phyloP scores from a whole-genome alignment of 1,140 invertebrate genomes.

The Caenorhabditis brenneri region DNA sequence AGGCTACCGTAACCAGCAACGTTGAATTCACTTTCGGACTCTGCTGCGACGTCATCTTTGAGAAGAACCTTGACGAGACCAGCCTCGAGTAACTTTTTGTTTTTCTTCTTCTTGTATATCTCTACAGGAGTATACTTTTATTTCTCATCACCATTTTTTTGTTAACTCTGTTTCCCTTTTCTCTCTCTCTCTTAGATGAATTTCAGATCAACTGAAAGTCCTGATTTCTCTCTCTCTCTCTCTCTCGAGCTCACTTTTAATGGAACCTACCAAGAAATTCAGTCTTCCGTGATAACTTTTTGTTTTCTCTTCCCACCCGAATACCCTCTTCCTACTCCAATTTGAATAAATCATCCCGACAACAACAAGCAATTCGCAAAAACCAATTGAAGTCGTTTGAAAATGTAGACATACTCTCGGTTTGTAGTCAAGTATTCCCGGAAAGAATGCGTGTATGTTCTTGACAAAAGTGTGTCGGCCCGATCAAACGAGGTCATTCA shows the following conservation, averaged over 20 bases:
- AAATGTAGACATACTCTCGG: background rate
- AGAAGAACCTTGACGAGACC: background rate
- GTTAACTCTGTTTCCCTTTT: too few species aligned
- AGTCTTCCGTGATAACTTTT: too few species aligned
- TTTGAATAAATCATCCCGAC: background rate
- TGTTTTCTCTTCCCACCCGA: too few species aligned
- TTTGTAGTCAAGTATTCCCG: constrained; percentile 36
- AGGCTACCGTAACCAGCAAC: background rate
- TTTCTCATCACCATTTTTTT: too few species aligned
- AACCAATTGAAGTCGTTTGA: background rate
- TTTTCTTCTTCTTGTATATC: background rate
- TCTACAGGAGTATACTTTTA: background rate
- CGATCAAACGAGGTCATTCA: constrained; percentile 29
- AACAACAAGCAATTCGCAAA: background rate
- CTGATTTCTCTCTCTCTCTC: too few species aligned
- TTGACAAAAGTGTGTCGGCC: constrained; percentile 40
- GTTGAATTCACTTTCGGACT: background rate
- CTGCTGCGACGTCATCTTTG: constrained; percentile 9
- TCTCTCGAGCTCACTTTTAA: too few species aligned
- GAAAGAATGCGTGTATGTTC: background rate
- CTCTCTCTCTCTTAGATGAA: too few species aligned
- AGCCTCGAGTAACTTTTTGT: background rate
- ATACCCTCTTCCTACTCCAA: too few species aligned
- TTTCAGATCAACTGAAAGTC: too few species aligned
- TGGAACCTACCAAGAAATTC: too few species aligned